Percentiles rank a stretch among this genome's conserved stretches.
These are phyloP conservation scores for Labeo catla DNA, from an alignment of 2,113 vertebrate genomes.

Conservation along the genomic window DNA sequence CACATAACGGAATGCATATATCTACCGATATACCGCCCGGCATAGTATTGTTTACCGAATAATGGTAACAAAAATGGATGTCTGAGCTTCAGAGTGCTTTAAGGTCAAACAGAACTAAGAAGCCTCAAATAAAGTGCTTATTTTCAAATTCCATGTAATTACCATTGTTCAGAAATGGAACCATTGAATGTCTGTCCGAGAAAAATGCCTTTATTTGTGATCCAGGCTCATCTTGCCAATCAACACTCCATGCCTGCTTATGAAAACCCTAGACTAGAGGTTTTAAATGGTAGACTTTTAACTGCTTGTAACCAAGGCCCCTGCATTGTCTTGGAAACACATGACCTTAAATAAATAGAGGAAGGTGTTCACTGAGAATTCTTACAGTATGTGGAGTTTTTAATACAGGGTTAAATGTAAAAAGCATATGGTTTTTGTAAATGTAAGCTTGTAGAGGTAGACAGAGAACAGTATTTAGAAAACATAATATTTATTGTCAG, in stretches of 20 bases:
- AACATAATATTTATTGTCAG: not conserved
- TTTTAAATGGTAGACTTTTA: conserved; percentile 30
- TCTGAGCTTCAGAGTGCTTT: conserved; percentile 48
- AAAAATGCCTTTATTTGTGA: conserved; percentile 40
- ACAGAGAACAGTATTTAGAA: not conserved
- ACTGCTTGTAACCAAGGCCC: conserved; percentile 35
- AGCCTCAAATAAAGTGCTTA: conserved; percentile 52
- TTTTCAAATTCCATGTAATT: conserved; percentile 25
- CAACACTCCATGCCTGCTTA: conserved; percentile 69
- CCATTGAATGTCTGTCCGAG: conserved; percentile 42
- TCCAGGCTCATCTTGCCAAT: conserved; percentile 66
- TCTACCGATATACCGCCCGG: not conserved
- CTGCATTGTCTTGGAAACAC: conserved; percentile 48
- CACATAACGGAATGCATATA: not conserved
- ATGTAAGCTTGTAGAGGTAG: not conserved
- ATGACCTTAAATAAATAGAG: conserved; percentile 46
- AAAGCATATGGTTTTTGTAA: not conserved
- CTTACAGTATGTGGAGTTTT: not conserved
- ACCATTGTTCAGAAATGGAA: conserved; percentile 34
- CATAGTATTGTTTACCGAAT: not conserved
- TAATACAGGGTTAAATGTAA: not conserved
- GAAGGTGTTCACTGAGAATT: not conserved
- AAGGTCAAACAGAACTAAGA: conserved; percentile 50
- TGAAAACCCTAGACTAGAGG: conserved; percentile 46
- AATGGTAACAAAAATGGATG: not conserved